Conservation (phyloP, 2,888 invertebrate species). For the Pinctada fucata region DNA sequence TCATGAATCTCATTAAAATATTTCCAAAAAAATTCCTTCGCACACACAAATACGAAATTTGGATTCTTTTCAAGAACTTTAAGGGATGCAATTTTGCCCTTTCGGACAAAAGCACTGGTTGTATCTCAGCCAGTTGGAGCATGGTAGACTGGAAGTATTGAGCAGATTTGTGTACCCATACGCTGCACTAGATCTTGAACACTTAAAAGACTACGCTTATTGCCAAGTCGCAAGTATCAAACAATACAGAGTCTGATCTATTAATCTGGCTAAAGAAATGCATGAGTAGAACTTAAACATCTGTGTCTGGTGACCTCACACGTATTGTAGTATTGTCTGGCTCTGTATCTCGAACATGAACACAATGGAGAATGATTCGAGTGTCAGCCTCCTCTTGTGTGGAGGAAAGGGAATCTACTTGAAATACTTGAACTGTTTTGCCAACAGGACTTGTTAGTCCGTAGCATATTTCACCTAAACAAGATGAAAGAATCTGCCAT, state of each 20-base stretch:
- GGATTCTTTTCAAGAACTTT: constrained; percentile 30
- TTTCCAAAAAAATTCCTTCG: too few species aligned
- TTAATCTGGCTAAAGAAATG: constrained; percentile 41
- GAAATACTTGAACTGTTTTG: not conserved
- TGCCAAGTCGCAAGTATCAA: constrained; percentile 30
- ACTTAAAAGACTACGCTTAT: constrained; percentile 25
- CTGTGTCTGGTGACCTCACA: constrained; percentile 13
- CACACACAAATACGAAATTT: constrained; percentile 26
- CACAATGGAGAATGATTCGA: not conserved
- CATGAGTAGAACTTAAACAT: constrained; percentile 31
- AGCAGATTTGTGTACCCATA: constrained; percentile 34
- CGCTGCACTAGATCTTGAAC: constrained; percentile 35
- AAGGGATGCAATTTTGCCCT: constrained; percentile 40
- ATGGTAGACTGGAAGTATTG: constrained; percentile 33
- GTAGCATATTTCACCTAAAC: not conserved
- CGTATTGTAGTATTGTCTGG: not conserved
- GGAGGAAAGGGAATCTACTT: not conserved
- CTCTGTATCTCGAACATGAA: not conserved
- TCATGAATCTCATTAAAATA: too few species aligned
- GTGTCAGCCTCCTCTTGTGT: constrained; percentile 13
- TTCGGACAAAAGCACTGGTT: constrained; percentile 27
- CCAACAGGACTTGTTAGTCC: not conserved
- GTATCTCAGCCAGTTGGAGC: constrained; percentile 30
- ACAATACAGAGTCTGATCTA: not conserved
- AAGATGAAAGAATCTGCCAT: not conserved